Evolutionary conservation across 1,140 invertebrate genomes (phyloP).

Genomic region (Melipona quadrifasciata): DNA sequence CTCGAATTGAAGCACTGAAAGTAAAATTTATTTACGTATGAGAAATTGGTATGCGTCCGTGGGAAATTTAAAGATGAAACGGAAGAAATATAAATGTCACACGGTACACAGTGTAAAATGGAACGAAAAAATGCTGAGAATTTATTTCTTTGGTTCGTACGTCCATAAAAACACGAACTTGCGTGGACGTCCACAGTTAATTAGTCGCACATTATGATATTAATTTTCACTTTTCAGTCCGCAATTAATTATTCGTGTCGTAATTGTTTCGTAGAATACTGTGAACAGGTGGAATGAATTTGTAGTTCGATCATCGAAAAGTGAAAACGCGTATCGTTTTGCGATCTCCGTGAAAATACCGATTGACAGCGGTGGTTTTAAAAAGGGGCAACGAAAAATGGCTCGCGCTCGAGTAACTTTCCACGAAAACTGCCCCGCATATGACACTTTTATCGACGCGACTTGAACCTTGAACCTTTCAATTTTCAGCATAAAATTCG

Average conservation of each 20-base stretch:
- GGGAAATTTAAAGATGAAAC: too few relatives aligned
- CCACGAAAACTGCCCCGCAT: neutral
- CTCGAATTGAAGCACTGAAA: too few relatives aligned
- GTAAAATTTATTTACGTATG: too few relatives aligned
- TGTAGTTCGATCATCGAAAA: neutral
- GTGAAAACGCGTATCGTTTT: slow-evolving; percentile 47
- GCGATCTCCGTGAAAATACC: slow-evolving; percentile 29
- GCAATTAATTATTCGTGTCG: too few relatives aligned
- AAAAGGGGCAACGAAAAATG: slow-evolving; percentile 3
- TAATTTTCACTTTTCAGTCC: too few relatives aligned
- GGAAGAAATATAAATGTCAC: neutral
- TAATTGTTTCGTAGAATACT: too few relatives aligned
- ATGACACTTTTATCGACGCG: neutral
- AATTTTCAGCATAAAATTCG: neutral
- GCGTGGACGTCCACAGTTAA: too few relatives aligned
- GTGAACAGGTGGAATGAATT: neutral
- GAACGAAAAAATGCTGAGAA: neutral
- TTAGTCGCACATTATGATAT: too few relatives aligned
- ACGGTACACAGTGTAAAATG: neutral
- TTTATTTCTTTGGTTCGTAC: neutral
- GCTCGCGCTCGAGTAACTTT: slow-evolving; percentile 36
- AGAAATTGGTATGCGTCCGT: too few relatives aligned
- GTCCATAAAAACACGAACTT: neutral
- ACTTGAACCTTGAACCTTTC: slow-evolving; percentile 2
- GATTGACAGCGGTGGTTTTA: neutral